Percentiles rank a stretch among this genome's conserved stretches.
These are phyloP conservation scores for Pachliopta kotzebuea DNA, from an alignment of 2,888 invertebrate species.

Conservation along the genomic window DNA sequence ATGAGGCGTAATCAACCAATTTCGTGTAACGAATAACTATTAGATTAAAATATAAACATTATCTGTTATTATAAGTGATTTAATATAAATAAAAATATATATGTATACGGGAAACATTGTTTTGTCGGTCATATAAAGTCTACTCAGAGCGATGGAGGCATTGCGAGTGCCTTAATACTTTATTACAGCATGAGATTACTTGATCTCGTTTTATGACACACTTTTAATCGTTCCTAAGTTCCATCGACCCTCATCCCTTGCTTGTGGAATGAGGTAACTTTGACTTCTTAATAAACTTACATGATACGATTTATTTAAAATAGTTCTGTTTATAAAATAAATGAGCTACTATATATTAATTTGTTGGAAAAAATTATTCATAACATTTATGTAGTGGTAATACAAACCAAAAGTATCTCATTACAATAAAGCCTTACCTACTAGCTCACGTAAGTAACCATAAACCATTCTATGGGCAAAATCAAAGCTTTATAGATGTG, in stretches of 20 bases:
- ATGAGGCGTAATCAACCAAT: no score
- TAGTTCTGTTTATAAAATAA: no score
- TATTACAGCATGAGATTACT: slow-evolving; percentile 62
- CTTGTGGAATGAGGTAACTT: neutral
- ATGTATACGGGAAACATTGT: no score
- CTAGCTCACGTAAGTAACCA: neutral
- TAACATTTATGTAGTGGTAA: neutral
- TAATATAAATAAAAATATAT: no score
- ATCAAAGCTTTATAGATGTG: slow-evolving; percentile 6
- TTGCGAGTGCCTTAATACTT: slow-evolving; percentile 53
- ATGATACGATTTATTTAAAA: neutral
- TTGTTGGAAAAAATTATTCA: neutral
- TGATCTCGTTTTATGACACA: slow-evolving; percentile 56
- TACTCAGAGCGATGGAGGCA: slow-evolving; percentile 35
- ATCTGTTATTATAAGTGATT: no score
- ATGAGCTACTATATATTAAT: no score
- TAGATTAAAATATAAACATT: no score
- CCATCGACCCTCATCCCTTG: slow-evolving; percentile 40
- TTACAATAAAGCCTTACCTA: slow-evolving; percentile 1
- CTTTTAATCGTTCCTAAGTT: slow-evolving; percentile 61
- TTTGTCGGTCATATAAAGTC: slow-evolving; percentile 31
- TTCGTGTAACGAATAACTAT: no score
- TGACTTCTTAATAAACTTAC: neutral
- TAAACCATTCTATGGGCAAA: slow-evolving; percentile 1
- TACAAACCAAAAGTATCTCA: neutral